These are phyloP conservation scores for Euspilapteryx auroguttella DNA, from an alignment of 2,888 invertebrate genomes.

Conservation along the genomic window DNA sequence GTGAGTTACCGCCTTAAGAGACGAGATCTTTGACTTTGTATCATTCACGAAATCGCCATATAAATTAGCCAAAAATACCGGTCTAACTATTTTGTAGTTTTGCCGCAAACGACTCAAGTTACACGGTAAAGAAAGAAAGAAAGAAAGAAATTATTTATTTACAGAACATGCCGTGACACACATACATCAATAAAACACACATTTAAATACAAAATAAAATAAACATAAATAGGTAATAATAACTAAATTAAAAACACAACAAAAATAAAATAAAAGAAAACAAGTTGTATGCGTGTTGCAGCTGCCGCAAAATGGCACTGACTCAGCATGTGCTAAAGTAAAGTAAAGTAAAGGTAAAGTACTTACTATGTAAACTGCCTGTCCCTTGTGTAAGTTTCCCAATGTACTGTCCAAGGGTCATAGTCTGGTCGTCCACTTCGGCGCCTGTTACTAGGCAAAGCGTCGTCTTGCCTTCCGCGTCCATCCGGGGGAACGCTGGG, in stretches of 20 bases:
- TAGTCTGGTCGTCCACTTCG: constrained; percentile 71
- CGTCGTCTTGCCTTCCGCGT: constrained; percentile 86
- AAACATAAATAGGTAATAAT: too few species aligned
- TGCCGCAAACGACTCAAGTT: too few species aligned
- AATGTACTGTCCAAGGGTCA: constrained; percentile 79
- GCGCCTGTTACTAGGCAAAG: constrained; percentile 69
- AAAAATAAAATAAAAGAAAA: not conserved
- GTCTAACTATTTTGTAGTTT: too few species aligned
- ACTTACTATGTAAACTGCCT: constrained; percentile 68
- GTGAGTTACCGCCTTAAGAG: too few species aligned
- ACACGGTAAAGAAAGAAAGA: not conserved
- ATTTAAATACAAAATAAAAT: not conserved
- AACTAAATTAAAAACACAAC: not conserved
- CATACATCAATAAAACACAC: not conserved
- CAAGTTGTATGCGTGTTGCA: not conserved
- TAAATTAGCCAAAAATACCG: too few species aligned
- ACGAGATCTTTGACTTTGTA: too few species aligned
- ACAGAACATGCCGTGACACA: not conserved
- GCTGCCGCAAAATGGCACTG: not conserved
- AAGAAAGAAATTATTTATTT: not conserved
- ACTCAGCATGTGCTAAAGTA: not conserved
- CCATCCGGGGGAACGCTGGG: constrained; percentile 84
- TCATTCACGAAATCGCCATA: too few species aligned
- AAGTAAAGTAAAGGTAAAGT: not conserved
- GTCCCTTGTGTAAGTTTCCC: constrained; percentile 84